Evolutionary conservation across 1,140 invertebrate genomes (phyloP), one percentile per base, ranked within the genome.

Genomic region (Dreissena polymorpha): DNA sequence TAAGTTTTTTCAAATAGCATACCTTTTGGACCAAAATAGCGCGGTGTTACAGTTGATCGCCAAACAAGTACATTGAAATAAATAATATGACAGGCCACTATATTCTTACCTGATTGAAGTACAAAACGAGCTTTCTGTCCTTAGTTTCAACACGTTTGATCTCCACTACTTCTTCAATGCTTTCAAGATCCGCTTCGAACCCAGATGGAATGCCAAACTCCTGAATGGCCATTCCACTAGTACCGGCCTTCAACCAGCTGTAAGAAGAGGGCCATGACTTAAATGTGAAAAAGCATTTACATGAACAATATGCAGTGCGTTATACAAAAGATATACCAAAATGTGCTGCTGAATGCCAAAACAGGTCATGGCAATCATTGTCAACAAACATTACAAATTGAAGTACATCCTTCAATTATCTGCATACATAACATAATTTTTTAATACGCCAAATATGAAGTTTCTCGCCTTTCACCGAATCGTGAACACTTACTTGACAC

Each of bases 121-220:
- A 97, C 16, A 97, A 93, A 27, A 97, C 93, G 50, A 97, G 94
- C 88, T 96, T 95, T 5, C 96, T 96, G 84, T 96, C 95, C 14
- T 95, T 95, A 0, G 95, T 96, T 92, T 97, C 96, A 0, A 97
- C 95, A 86, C 96, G 94, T 91, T 97, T 97, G 3, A 97, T 95
- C 76, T 95, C 94, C 13, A n/a, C 25, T 16, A 88, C 10, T 27
- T 72, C 21, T 3, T 74, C 76, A 49, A 91, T 73, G 51, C 84
- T 88, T 23, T 90, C 88, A 6, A 88, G 51, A 79, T 91, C 89
- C 6, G 86, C 86, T 49, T 87, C 86, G 68, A 91, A 91, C 0
- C 90, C 90, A 51, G 87, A 88, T 10, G 90, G 90, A 12, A 91
- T 79, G 0, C 90, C 90, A 27, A 91, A 68, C 73, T 91, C 90